Conservation (phyloP, 2,113 vertebrate genomes). For the Himantopus leucocephalus region DNA sequence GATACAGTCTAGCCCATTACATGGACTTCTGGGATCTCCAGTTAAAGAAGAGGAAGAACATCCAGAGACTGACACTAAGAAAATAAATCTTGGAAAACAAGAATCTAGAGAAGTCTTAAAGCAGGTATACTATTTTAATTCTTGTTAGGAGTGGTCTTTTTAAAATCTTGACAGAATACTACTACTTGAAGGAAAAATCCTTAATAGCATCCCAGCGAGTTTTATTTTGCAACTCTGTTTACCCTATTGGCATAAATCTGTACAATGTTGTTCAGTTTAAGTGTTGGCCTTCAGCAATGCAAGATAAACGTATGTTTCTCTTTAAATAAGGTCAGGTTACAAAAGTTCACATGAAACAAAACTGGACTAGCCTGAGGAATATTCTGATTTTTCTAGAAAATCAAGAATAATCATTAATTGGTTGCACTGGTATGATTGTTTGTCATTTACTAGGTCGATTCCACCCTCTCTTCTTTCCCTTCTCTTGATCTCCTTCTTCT, state of each 20-base stretch:
- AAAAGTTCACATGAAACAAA: not conserved
- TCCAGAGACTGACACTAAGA: slow-evolving; percentile 62
- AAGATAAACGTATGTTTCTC: not conserved
- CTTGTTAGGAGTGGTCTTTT: not conserved
- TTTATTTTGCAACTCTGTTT: not conserved
- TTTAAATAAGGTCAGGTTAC: not conserved
- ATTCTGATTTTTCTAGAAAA: not conserved
- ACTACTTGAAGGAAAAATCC: not conserved
- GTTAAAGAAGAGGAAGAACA: slow-evolving; percentile 84
- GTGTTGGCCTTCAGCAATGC: not conserved
- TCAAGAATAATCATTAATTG: not conserved
- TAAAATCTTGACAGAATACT: not conserved
- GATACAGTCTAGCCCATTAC: slow-evolving; percentile 78
- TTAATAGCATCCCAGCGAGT: not conserved
- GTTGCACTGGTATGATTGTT: not conserved
- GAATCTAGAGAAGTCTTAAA: slow-evolving; percentile 72
- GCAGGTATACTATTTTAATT: slow-evolving; percentile 59
- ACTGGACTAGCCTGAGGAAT: not conserved
- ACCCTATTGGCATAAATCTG: not conserved
- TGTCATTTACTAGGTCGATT: not conserved
- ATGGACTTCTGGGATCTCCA: slow-evolving; percentile 72
- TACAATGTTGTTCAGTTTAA: not conserved
- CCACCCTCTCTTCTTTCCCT: not conserved
- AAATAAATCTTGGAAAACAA: slow-evolving; percentile 64
- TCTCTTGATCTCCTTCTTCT: accelerated